These are phyloP conservation scores for Neogobius melanostomus DNA, from an alignment of 2,113 vertebrate genomes.

Conservation along the genomic window DNA sequence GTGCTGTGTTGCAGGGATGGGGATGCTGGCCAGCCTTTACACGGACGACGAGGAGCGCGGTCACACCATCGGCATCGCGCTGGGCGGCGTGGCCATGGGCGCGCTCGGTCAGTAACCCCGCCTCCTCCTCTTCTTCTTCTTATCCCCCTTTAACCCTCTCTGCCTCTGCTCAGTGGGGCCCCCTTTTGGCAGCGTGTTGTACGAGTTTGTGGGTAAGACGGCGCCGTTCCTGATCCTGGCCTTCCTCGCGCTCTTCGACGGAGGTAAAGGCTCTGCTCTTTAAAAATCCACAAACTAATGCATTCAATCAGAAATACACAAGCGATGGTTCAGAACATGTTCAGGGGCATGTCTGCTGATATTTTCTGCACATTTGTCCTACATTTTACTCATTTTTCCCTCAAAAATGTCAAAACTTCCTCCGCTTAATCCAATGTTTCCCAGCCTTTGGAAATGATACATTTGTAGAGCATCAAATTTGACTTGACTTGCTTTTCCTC, in stretches of 20 bases:
- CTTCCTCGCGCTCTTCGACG: constrained; percentile 88
- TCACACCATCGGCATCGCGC: constrained; percentile 91
- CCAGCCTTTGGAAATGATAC: too few relatives aligned
- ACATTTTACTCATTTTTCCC: too few relatives aligned
- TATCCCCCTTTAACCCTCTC: background rate
- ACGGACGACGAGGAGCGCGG: constrained; percentile 93
- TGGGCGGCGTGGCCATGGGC: constrained; percentile 94
- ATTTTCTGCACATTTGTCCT: too few relatives aligned
- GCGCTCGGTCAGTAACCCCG: constrained; percentile 84
- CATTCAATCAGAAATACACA: too few relatives aligned
- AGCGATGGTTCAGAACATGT: too few relatives aligned
- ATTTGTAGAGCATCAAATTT: too few relatives aligned
- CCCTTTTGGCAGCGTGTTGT: constrained; percentile 94
- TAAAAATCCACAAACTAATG: too few relatives aligned
- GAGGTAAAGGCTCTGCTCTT: constrained; percentile 76
- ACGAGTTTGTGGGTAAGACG: constrained; percentile 94
- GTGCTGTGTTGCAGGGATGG: constrained; percentile 84
- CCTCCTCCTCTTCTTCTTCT: too few relatives aligned
- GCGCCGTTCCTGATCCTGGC: constrained; percentile 94
- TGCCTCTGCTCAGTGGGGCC: constrained; percentile 83
- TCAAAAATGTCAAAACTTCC: too few relatives aligned
- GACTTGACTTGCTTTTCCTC: too few relatives aligned
- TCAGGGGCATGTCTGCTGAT: too few relatives aligned
- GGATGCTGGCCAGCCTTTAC: constrained; percentile 96
- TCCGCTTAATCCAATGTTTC: too few relatives aligned